These are phyloP conservation scores for Epistrophella euchroma DNA, from an alignment of 2,888 invertebrate genomes.

Conservation along the genomic window DNA sequence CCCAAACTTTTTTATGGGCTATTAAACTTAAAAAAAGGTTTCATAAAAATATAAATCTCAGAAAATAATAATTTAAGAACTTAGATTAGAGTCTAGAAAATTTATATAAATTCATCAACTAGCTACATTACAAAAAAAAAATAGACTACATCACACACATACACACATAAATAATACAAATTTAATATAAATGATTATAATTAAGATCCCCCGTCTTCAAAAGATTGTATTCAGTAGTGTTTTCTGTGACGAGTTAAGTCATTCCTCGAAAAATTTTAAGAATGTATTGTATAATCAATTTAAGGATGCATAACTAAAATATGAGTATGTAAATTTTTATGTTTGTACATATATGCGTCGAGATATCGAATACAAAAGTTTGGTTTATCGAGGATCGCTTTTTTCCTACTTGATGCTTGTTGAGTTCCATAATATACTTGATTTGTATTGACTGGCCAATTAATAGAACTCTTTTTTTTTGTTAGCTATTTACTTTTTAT, in stretches of 20 bases:
- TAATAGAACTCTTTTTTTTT: too few species aligned
- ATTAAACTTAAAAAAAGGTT: neutral
- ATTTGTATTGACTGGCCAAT: too few species aligned
- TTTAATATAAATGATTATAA: conserved; percentile 19
- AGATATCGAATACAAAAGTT: too few species aligned
- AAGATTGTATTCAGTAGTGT: conserved; percentile 3
- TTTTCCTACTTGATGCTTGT: too few species aligned
- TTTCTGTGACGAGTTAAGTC: neutral
- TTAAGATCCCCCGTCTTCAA: neutral
- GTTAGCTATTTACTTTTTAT: too few species aligned
- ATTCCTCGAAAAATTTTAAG: too few species aligned
- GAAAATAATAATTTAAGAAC: neutral
- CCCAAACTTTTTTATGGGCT: neutral
- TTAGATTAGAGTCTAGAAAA: neutral
- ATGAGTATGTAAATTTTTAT: too few species aligned
- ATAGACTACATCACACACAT: conserved; percentile 31
- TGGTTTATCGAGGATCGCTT: too few species aligned
- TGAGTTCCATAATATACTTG: too few species aligned
- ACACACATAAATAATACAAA: conserved; percentile 35
- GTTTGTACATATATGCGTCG: too few species aligned
- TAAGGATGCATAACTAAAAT: too few species aligned
- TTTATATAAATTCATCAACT: neutral
- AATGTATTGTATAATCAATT: neutral
- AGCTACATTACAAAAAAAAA: conserved; percentile 25
- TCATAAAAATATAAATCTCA: neutral